phyloP scores from a whole-genome alignment of 2,797 vertebrate genomes.

The Tangara arthus region DNA sequence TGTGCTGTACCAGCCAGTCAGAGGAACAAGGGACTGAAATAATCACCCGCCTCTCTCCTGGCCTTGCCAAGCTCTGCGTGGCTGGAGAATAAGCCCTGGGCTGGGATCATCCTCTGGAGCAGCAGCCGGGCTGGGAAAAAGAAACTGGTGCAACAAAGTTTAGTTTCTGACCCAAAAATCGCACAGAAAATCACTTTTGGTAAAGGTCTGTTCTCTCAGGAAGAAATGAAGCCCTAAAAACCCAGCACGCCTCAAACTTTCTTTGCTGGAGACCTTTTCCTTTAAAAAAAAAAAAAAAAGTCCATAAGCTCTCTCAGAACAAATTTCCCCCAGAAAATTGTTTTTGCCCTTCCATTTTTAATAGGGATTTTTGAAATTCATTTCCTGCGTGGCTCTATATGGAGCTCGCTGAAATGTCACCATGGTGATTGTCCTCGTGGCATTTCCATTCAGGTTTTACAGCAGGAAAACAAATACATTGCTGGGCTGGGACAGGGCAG shows the following conservation, averaged over 20 bases:
- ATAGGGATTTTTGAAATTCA: slow-evolving; percentile 52
- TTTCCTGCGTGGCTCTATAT: slow-evolving; percentile 7
- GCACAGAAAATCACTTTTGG: neutral
- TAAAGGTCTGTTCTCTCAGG: neutral
- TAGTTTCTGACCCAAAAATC: neutral
- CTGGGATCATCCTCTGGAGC: neutral
- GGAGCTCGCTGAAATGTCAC: slow-evolving; percentile 55
- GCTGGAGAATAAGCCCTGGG: neutral
- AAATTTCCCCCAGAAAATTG: slow-evolving; percentile 30
- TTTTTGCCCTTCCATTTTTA: slow-evolving; percentile 51
- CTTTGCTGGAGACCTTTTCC: neutral
- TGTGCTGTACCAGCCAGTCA: slow-evolving; percentile 80
- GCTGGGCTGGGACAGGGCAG: neutral
- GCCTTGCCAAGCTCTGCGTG: slow-evolving; percentile 48
- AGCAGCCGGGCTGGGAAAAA: neutral
- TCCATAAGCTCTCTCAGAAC: neutral
- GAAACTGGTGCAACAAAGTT: neutral
- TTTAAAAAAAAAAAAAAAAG: neutral
- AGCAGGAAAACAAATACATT: neutral
- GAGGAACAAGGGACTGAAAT: slow-evolving; percentile 78
- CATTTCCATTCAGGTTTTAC: slow-evolving; percentile 25
- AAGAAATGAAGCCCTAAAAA: neutral
- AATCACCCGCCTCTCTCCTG: slow-evolving; percentile 61
- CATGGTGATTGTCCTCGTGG: slow-evolving; percentile 63
- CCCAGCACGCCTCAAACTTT: neutral